phyloP scores from a whole-genome alignment of 30 jellyfish, hydroid and myxozoan genomes.

The Morbakka virulenta region DNA sequence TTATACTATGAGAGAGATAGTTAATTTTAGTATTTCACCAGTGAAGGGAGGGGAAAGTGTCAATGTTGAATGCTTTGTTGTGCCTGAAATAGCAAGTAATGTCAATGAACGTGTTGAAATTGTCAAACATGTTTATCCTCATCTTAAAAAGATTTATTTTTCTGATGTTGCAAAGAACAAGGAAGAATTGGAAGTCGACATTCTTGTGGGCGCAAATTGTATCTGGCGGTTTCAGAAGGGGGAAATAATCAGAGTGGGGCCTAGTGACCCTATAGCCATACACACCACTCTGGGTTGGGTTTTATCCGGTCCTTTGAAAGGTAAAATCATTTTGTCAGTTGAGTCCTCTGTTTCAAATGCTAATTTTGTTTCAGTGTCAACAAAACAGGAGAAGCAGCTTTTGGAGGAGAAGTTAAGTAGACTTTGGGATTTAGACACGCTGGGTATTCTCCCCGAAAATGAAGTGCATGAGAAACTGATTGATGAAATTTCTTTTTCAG shows the following conservation, averaged over 20 bases:
- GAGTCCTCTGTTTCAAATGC: not conserved
- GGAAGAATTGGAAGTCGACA: slow-evolving; percentile 4
- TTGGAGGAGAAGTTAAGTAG: not conserved
- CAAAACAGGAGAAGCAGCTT: not conserved
- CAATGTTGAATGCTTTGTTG: too few relatives aligned
- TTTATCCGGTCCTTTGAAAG: slow-evolving; percentile 14
- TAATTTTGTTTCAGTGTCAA: not conserved
- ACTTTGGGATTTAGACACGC: slow-evolving; percentile 35
- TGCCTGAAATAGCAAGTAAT: slow-evolving; percentile 4
- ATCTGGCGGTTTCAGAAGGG: slow-evolving; percentile 21
- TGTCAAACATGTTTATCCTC: not conserved
- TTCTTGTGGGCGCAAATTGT: slow-evolving; percentile 18
- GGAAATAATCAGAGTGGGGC: slow-evolving; percentile 26
- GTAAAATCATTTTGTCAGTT: too few relatives aligned
- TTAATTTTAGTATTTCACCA: not conserved
- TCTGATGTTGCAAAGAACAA: slow-evolving; percentile 34
- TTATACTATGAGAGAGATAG: slow-evolving; percentile 10
- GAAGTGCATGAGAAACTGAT: slow-evolving; percentile 8
- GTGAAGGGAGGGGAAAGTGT: slow-evolving; percentile 18
- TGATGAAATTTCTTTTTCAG: slow-evolving; percentile 5
- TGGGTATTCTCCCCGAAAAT: slow-evolving; percentile 25
- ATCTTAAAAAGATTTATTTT: slow-evolving; percentile 10
- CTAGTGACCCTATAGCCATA: slow-evolving; percentile 12
- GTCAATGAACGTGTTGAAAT: slow-evolving; percentile 26
- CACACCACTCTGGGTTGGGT: slow-evolving; percentile 31